Conservation (phyloP, 2,797 vertebrate species). For the Macroramphosus scolopax region DNA sequence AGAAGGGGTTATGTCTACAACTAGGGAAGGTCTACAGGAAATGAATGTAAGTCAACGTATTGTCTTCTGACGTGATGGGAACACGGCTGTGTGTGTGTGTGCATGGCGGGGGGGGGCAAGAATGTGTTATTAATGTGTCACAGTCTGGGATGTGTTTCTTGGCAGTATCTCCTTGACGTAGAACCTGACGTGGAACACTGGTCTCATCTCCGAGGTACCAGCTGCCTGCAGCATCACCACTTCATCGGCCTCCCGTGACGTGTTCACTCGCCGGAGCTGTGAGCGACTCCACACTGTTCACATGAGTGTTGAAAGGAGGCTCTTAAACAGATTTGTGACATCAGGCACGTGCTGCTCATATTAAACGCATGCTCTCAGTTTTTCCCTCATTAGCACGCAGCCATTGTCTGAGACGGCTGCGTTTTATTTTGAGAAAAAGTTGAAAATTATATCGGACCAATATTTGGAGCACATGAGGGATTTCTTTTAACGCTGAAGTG, state of each 20-base stretch:
- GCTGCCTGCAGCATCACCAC: slow-evolving; percentile 19
- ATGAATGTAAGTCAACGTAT: too few relatives aligned
- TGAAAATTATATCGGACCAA: slow-evolving; percentile 56
- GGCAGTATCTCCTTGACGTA: slow-evolving; percentile 59
- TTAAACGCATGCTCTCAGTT: slow-evolving; percentile 54
- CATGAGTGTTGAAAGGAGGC: slow-evolving; percentile 29
- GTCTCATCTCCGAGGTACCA: slow-evolving; percentile 42
- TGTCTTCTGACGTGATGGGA: too few relatives aligned
- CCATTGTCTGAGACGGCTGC: slow-evolving; percentile 37
- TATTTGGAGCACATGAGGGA: slow-evolving; percentile 45
- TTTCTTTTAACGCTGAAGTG: slow-evolving; percentile 45
- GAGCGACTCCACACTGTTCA: slow-evolving; percentile 33
- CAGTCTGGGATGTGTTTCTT: slow-evolving; percentile 45
- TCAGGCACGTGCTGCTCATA: slow-evolving; percentile 41
- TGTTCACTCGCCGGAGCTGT: slow-evolving; percentile 18
- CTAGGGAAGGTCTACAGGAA: too few relatives aligned
- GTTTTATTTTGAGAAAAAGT: slow-evolving; percentile 36
- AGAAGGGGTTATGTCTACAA: too few relatives aligned
- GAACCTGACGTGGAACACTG: slow-evolving; percentile 37
- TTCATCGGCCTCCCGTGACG: slow-evolving; percentile 40
- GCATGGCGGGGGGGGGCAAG: too few relatives aligned
- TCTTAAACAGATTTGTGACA: slow-evolving; percentile 44
- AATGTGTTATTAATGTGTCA: slow-evolving; percentile 65
- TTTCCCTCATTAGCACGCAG: slow-evolving; percentile 59
- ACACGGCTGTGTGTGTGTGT: too few relatives aligned